These are phyloP conservation scores for Onychomys leucogaster DNA, from an alignment of 2,797 vertebrate genomes.

Conservation along the genomic window DNA sequence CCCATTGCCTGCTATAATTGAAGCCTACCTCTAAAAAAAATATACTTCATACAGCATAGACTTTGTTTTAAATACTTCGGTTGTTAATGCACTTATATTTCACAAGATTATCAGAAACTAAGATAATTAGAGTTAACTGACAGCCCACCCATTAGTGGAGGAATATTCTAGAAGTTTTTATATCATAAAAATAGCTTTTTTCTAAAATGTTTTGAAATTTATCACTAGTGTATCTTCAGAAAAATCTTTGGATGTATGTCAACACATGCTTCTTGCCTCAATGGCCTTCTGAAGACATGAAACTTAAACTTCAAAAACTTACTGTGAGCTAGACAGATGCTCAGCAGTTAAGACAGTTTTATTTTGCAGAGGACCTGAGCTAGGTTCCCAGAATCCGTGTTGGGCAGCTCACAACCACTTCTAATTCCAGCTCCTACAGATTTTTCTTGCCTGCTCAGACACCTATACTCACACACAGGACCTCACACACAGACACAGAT, in stretches of 20 bases:
- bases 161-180: not conserved
- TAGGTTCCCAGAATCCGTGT: not conserved
- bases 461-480: not conserved
- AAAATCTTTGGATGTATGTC: not conserved
- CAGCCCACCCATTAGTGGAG: not conserved
- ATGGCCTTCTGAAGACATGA: not conserved
- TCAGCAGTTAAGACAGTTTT: not conserved
- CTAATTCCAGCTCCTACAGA: not conserved
- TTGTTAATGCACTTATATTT: not conserved
- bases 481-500: not conserved
- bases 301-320: not conserved
- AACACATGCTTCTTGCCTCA: not conserved
- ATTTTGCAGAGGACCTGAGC: not conserved
- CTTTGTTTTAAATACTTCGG: not conserved
- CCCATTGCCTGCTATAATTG: not conserved
- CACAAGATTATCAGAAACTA: not conserved
- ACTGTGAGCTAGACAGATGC: not conserved
- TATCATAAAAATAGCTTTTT: not conserved
- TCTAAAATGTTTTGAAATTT: not conserved
- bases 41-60: not conserved
- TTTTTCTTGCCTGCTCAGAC: not conserved
- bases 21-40: not conserved
- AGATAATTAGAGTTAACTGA: conserved; percentile 16
- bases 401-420: not conserved
- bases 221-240: not conserved